Evolutionary conservation across 2,113 vertebrate genomes (phyloP).

Genomic region (Salvelinus fontinalis): DNA sequence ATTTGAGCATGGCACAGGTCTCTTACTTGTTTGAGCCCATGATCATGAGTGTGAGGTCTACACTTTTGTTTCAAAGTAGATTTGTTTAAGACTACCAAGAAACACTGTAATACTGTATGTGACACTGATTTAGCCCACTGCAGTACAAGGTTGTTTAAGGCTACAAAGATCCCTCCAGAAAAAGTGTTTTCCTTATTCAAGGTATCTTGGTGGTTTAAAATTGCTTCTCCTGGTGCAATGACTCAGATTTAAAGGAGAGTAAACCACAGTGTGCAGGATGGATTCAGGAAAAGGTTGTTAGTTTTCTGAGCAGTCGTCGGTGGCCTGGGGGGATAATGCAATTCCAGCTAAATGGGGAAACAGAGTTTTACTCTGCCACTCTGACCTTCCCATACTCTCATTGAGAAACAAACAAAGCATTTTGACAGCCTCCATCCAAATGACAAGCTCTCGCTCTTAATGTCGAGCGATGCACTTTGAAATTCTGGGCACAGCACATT

Average conservation of each 20-base stretch:
- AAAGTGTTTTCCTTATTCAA: background rate
- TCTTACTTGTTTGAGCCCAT: too few species aligned
- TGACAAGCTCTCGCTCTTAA: background rate
- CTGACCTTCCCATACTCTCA: conserved; percentile 9
- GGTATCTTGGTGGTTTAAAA: conserved; percentile 4
- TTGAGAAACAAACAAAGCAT: conserved; percentile 10
- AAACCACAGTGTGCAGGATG: background rate
- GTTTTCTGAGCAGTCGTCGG: background rate
- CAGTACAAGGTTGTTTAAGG: background rate
- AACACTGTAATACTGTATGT: background rate
- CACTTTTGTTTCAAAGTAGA: too few species aligned
- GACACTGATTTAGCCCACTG: background rate
- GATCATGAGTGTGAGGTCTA: too few species aligned
- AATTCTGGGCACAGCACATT: background rate
- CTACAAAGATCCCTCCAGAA: background rate
- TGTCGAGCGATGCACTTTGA: conserved; percentile 1
- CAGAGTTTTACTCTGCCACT: background rate
- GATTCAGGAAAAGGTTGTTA: background rate
- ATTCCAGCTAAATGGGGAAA: conserved; percentile 15
- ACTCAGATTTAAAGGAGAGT: background rate
- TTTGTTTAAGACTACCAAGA: too few species aligned
- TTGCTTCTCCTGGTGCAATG: conserved; percentile 2
- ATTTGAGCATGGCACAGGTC: too few species aligned
- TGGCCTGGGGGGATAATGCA: conserved; percentile 1
- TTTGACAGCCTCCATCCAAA: conserved; percentile 16